These are phyloP conservation scores for Dipus sagitta DNA, from an alignment of 2,797 vertebrate species.

Conservation along the genomic window DNA sequence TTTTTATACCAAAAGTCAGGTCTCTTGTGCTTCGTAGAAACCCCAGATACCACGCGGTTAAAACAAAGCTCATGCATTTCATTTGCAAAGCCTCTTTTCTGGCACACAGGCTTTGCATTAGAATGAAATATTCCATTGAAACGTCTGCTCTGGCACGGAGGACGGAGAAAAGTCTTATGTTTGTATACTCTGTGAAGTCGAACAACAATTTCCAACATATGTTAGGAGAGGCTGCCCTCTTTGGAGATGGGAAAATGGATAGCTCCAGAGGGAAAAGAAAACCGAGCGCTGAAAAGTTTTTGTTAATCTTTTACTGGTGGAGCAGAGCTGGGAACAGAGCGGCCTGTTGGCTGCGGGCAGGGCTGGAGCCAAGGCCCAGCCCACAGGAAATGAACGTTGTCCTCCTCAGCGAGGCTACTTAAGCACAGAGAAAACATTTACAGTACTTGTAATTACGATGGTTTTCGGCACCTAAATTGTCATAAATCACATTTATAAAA, in stretches of 20 bases:
- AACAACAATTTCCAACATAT: slow-evolving; percentile 82
- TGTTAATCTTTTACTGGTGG: slow-evolving; percentile 84
- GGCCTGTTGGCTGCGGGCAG: slow-evolving; percentile 76
- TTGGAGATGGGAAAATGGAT: slow-evolving; percentile 78
- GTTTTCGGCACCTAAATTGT: slow-evolving; percentile 83
- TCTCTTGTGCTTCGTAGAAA: slow-evolving; percentile 78
- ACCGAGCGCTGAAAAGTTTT: slow-evolving; percentile 79
- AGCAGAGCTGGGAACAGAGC: slow-evolving; percentile 77
- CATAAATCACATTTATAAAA: slow-evolving; percentile 85
- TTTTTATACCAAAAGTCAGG: slow-evolving; percentile 81
- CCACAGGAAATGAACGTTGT: slow-evolving; percentile 83
- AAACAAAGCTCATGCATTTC: slow-evolving; percentile 72
- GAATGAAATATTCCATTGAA: slow-evolving; percentile 80
- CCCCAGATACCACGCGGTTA: slow-evolving; percentile 75
- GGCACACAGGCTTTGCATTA: slow-evolving; percentile 72
- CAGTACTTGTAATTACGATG: slow-evolving; percentile 85
- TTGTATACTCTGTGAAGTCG: slow-evolving; percentile 80
- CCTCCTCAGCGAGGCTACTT: slow-evolving; percentile 82
- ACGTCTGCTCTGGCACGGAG: slow-evolving; percentile 75
- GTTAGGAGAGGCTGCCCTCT: slow-evolving; percentile 82
- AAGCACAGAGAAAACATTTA: slow-evolving; percentile 86
- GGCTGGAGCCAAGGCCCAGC: slow-evolving; percentile 77
- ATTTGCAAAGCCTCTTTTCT: slow-evolving; percentile 80
- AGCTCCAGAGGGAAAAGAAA: slow-evolving; percentile 78
- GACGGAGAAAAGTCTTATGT: slow-evolving; percentile 77